Evolutionary conservation across 2,888 invertebrate genomes (phyloP).

Genomic region (Amphipoea oculea): DNA sequence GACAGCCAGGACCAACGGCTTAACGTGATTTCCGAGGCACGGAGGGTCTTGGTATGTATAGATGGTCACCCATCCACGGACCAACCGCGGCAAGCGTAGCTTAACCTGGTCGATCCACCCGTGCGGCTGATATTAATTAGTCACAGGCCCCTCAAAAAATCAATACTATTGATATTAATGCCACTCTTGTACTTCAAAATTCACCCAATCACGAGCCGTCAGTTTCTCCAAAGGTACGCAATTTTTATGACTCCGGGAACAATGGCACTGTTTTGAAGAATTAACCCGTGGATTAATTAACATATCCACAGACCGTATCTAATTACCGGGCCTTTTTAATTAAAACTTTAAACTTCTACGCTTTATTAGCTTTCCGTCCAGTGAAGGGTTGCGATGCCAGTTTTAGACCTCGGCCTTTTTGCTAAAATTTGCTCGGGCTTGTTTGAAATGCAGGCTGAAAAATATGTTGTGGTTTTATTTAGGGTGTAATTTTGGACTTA

Average conservation of each 20-base stretch:
- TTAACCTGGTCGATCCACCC: no score
- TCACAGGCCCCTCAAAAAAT: no score
- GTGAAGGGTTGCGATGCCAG: conserved; percentile 62
- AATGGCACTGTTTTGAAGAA: conserved; percentile 87
- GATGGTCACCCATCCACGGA: no score
- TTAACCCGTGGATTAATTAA: conserved; percentile 89
- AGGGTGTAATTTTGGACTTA: conserved; percentile 5
- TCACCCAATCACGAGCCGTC: conserved; percentile 44
- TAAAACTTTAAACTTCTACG: conserved; percentile 85
- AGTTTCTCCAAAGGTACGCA: conserved; percentile 70
- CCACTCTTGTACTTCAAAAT: conserved; percentile 3
- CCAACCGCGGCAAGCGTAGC: no score
- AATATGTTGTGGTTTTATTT: conserved; percentile 36
- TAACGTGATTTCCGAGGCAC: no score
- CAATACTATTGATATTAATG: conserved; percentile 1
- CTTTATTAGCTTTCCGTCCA: conserved; percentile 83
- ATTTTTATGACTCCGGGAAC: conserved; percentile 85
- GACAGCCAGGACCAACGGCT: no score
- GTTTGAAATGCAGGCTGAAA: conserved; percentile 44
- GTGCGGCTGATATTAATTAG: no score
- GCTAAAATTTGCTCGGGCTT: conserved; percentile 53
- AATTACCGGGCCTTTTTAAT: conserved; percentile 88
- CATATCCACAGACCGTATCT: conserved; percentile 87
- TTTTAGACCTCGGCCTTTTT: conserved; percentile 53
- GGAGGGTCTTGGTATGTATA: no score